These are phyloP conservation scores for Trypoxylon attenuatum DNA, from an alignment of 2,888 invertebrate species.

Conservation along the genomic window DNA sequence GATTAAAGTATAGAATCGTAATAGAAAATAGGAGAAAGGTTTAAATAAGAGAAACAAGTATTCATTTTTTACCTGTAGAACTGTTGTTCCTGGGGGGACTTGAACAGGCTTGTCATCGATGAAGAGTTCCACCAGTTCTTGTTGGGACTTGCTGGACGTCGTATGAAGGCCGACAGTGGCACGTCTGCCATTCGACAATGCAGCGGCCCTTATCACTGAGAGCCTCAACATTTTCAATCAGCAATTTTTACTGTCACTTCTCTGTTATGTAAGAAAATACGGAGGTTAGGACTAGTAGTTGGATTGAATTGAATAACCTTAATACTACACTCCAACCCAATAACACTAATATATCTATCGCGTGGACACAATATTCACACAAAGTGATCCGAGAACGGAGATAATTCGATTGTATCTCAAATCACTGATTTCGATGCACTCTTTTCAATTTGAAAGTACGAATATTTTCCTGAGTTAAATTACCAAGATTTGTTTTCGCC, in stretches of 20 bases:
- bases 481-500: slow-evolving; percentile 24
- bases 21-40: not conserved
- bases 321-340: slow-evolving; percentile 13
- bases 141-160: slow-evolving; percentile 68
- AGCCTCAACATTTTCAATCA: slow-evolving; percentile 83
- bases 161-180: slow-evolving; percentile 71
- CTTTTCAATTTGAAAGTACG: not conserved
- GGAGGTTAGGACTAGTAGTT: not conserved
- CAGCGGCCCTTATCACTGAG: slow-evolving; percentile 80
- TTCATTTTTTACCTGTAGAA: slow-evolving; percentile 92
- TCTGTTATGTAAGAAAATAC: slow-evolving; percentile 48
- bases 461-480: slow-evolving; percentile 4
- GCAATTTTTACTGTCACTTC: slow-evolving; percentile 5
- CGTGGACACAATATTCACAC: no score
- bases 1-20: no score
- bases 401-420: no score
- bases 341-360: no score
- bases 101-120: slow-evolving; percentile 96
- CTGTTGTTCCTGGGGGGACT: slow-evolving; percentile 97
- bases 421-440: no score
- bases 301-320: slow-evolving; percentile 16
- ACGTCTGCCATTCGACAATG: slow-evolving; percentile 72
- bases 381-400: no score
- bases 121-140: slow-evolving; percentile 94
- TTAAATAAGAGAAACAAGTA: not conserved